Conservation (phyloP, 2,888 invertebrate species). For the Paralinhomoeus sp. region DNA sequence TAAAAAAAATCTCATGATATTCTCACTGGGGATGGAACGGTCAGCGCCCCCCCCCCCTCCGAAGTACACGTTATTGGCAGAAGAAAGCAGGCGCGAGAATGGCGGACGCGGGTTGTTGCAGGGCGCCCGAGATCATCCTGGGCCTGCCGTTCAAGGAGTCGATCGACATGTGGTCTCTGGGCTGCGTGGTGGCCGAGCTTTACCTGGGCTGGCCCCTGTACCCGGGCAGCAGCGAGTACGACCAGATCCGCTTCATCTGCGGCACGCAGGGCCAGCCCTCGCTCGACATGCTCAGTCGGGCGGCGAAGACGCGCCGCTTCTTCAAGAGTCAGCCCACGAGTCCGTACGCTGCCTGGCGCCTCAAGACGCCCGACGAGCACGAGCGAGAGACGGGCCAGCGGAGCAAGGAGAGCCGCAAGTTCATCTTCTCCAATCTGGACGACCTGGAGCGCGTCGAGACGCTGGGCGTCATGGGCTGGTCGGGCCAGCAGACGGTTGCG, state of each 20-base stretch:
- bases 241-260: constrained; percentile 48
- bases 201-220: constrained; percentile 98
- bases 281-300: constrained; percentile 84
- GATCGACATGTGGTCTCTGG: constrained; percentile 99
- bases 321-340: background rate
- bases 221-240: constrained; percentile 96
- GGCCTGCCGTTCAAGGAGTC: constrained; percentile 97
- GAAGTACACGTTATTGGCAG: too few species aligned
- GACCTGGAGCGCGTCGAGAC: constrained; percentile 49
- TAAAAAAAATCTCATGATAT: too few species aligned
- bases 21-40: too few species aligned
- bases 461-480: too few species aligned
- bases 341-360: constrained; percentile 11
- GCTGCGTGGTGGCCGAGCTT: constrained; percentile 94
- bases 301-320: constrained; percentile 76
- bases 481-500: too few species aligned
- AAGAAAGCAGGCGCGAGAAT: too few species aligned
- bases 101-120: too few species aligned
- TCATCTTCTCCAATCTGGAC: constrained; percentile 95
- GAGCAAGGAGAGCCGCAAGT: constrained; percentile 96
- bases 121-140: constrained; percentile 78
- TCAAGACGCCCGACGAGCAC: constrained; percentile 92
- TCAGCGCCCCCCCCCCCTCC: too few species aligned
- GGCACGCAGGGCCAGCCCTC: constrained; percentile 92
- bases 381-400: constrained; percentile 90